Percentiles rank a stretch among this genome's conserved stretches.
Conservation (phyloP, 2,797 vertebrate species). For the Sebastes minor region DNA sequence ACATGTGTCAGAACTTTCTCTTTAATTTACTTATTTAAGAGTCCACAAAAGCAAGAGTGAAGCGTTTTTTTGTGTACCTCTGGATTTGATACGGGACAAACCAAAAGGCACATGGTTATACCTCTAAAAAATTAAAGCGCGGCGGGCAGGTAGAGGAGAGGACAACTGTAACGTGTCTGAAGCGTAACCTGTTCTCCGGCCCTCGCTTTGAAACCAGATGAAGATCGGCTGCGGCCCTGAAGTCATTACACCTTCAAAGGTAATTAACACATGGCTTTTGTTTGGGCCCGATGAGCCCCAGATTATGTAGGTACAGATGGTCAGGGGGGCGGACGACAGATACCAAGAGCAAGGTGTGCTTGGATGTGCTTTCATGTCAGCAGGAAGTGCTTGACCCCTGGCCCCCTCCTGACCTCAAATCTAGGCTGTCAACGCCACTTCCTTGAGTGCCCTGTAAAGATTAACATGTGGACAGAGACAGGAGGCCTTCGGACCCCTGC, state of each 20-base stretch:
- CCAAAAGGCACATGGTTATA: slow-evolving; percentile 22
- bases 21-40: slow-evolving; percentile 64
- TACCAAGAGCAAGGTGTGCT: slow-evolving; percentile 83
- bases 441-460: slow-evolving; percentile 79
- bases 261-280: slow-evolving; percentile 88
- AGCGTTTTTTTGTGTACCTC: slow-evolving; percentile 13
- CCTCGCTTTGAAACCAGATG: slow-evolving; percentile 82
- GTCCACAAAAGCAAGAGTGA: slow-evolving; percentile 52
- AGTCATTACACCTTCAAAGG: slow-evolving; percentile 86
- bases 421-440: slow-evolving; percentile 82
- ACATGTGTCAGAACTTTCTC: slow-evolving; percentile 61
- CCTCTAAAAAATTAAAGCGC: slow-evolving; percentile 50
- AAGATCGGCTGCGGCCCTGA: slow-evolving; percentile 77
- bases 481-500: slow-evolving; percentile 44
- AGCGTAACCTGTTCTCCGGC: slow-evolving; percentile 76
- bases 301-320: slow-evolving; percentile 85
- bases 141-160: slow-evolving; percentile 55
- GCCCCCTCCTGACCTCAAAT: slow-evolving; percentile 79
- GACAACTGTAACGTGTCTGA: slow-evolving; percentile 75
- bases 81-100: slow-evolving; percentile 33
- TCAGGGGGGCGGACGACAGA: slow-evolving; percentile 67
- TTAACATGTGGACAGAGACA: slow-evolving; percentile 80
- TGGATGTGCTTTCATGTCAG: slow-evolving; percentile 84
- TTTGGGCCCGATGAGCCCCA: slow-evolving; percentile 80
- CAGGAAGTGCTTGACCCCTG: slow-evolving; percentile 82